A percentile compares a stretch with the other conserved stretches of the same genome.
Evolutionary conservation across 1,140 invertebrate genomes (phyloP).

Genomic region (Drosophila auraria): DNA sequence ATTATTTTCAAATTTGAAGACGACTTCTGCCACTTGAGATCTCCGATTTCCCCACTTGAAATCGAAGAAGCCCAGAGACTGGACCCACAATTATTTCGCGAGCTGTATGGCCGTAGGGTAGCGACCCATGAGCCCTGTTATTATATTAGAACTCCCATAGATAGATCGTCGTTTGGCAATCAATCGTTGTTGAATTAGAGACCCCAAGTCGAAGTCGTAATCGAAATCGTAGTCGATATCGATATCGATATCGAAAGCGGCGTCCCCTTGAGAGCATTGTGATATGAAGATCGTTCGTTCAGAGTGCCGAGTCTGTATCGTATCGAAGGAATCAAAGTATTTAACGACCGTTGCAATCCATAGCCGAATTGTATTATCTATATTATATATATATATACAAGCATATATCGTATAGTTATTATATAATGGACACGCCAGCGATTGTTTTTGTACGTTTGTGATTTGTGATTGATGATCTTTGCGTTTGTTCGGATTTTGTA

Average conservation of each 20-base stretch:
- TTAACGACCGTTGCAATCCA: slow-evolving; percentile 34
- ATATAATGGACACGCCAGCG: slow-evolving; percentile 17
- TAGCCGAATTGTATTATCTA: slow-evolving; percentile 26
- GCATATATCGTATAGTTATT: slow-evolving; percentile 1
- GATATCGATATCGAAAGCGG: background rate
- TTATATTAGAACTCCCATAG: slow-evolving; percentile 32
- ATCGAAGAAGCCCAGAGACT: background rate
- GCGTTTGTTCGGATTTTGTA: slow-evolving; percentile 43
- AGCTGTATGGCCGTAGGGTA: slow-evolving; percentile 14
- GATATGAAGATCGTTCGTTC: slow-evolving; percentile 47
- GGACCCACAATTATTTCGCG: slow-evolving; percentile 27
- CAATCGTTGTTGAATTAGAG: slow-evolving; percentile 55
- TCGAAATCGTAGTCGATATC: slow-evolving; percentile 1
- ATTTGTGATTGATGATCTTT: slow-evolving; percentile 7
- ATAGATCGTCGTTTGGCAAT: slow-evolving; percentile 63
- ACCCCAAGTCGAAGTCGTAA: background rate
- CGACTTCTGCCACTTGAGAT: slow-evolving; percentile 27
- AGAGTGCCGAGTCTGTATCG: slow-evolving; percentile 28
- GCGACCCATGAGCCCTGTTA: slow-evolving; percentile 17
- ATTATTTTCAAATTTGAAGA: slow-evolving; percentile 2
- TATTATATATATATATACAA: slow-evolving; percentile 20
- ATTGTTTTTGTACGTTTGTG: slow-evolving; percentile 41
- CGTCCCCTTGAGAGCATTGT: slow-evolving; percentile 58
- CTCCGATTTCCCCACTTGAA: slow-evolving; percentile 22
- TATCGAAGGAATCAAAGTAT: slow-evolving; percentile 48